A percentile compares a stretch with the other conserved stretches of the same genome.
phyloP scores from a whole-genome alignment of 2,888 invertebrate species.

The Thelaira solivaga region DNA sequence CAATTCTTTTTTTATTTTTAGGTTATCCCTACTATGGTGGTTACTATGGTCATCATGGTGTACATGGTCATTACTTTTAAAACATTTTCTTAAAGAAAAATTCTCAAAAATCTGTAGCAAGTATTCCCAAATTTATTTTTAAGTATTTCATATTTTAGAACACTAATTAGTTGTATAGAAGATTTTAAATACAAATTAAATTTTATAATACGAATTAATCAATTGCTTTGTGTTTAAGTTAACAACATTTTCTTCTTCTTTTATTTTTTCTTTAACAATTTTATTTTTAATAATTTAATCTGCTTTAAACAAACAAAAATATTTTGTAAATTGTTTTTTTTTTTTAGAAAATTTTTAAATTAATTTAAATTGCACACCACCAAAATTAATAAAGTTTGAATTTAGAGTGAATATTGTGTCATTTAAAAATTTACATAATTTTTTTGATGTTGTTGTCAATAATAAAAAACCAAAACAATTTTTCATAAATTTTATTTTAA shows the following conservation, averaged over 20 bases:
- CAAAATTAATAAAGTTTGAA: slow-evolving; percentile 16
- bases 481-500: background rate
- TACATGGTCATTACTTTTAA: slow-evolving; percentile 73
- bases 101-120: background rate
- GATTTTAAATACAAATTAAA: background rate
- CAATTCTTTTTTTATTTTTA: background rate
- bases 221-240: background rate
- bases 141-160: slow-evolving; percentile 10
- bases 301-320: no score
- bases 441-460: background rate
- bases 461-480: background rate
- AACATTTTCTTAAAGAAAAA: background rate
- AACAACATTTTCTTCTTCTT: slow-evolving; percentile 1
- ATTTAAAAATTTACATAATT: slow-evolving; percentile 23
- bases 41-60: slow-evolving; percentile 72
- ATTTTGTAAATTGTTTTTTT: background rate
- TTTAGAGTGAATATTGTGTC: slow-evolving; percentile 62
- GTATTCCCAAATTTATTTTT: slow-evolving; percentile 1
- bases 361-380: background rate
- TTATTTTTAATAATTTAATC: background rate
- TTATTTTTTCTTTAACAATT: background rate
- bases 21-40: slow-evolving; percentile 66
- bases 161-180: background rate
- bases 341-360: background rate
- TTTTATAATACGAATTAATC: background rate